A percentile compares a stretch with the other conserved stretches of the same genome.
Evolutionary conservation across 2,113 vertebrate genomes (phyloP).

Genomic region (Halcyon malimbica): DNA sequence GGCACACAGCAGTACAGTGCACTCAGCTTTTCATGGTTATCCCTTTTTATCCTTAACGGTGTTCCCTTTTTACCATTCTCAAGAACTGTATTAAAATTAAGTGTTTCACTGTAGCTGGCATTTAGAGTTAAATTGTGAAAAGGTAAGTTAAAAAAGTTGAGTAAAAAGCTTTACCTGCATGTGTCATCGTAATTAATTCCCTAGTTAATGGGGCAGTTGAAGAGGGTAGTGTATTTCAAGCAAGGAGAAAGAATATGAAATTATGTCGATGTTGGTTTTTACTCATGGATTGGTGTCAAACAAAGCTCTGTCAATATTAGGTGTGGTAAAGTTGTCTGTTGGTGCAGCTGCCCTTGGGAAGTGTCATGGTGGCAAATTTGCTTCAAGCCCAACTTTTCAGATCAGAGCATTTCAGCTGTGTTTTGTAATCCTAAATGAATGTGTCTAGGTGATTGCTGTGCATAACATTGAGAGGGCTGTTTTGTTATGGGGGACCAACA

Average conservation of each 20-base stretch:
- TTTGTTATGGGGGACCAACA: not conserved
- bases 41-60: not conserved
- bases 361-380: not conserved
- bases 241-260: not conserved
- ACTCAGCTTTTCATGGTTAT: not conserved
- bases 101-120: not conserved
- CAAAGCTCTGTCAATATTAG: not conserved
- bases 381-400: not conserved
- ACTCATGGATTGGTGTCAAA: not conserved
- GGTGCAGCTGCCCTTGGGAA: not conserved
- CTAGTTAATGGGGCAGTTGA: not conserved
- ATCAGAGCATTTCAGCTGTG: not conserved
- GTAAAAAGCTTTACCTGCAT: not conserved
- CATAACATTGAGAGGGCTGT: not conserved
- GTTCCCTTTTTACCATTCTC: not conserved
- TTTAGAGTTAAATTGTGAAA: not conserved
- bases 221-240: not conserved
- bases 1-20: not conserved
- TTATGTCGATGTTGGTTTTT: not conserved
- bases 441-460: not conserved
- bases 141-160: not conserved
- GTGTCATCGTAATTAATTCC: not conserved
- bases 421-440: not conserved
- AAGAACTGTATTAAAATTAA: not conserved
- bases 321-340: not conserved